Conservation (phyloP, 92 coral and sea anemone species). For the Paramuricea clavata region DNA sequence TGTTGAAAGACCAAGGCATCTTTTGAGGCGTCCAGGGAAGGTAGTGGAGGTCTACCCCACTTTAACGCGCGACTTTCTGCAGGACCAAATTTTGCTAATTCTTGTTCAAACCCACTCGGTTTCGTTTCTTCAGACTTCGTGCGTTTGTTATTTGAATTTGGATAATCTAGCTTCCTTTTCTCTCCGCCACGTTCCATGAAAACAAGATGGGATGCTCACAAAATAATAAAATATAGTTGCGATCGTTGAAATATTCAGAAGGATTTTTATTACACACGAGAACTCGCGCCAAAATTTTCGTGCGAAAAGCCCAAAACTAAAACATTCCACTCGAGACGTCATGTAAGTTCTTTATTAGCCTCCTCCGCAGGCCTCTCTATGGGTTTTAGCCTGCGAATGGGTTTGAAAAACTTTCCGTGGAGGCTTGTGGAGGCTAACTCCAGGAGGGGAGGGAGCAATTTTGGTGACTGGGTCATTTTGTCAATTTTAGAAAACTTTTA, state of each 20-base stretch:
- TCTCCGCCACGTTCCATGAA: conserved; percentile 40
- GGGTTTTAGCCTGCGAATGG: no score
- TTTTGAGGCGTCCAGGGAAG: conserved; percentile 69
- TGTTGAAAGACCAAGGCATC: conserved; percentile 90
- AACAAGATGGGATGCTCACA: background rate
- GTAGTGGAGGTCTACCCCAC: conserved; percentile 89
- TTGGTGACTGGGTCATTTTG: no score
- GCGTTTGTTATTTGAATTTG: conserved; percentile 62
- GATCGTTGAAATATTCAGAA: background rate
- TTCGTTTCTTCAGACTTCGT: conserved; percentile 73
- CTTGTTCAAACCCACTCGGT: conserved; percentile 82
- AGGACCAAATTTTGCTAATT: conserved; percentile 76
- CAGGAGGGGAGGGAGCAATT: no score
- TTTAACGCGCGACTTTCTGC: conserved; percentile 60
- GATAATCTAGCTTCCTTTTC: conserved; percentile 38
- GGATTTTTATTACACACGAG: no score
- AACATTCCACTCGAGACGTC: no score
- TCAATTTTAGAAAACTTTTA: no score
- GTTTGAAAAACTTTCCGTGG: no score
- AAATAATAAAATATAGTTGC: background rate
- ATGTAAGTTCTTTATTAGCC: no score
- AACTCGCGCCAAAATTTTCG: no score
- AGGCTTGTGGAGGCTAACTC: no score
- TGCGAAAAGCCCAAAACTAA: no score
- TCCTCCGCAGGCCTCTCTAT: no score